Percentiles rank a stretch among this genome's conserved stretches.
These are phyloP conservation scores for Strigamia maritima DNA, from an alignment of 2,888 invertebrate genomes.

Conservation along the genomic window DNA sequence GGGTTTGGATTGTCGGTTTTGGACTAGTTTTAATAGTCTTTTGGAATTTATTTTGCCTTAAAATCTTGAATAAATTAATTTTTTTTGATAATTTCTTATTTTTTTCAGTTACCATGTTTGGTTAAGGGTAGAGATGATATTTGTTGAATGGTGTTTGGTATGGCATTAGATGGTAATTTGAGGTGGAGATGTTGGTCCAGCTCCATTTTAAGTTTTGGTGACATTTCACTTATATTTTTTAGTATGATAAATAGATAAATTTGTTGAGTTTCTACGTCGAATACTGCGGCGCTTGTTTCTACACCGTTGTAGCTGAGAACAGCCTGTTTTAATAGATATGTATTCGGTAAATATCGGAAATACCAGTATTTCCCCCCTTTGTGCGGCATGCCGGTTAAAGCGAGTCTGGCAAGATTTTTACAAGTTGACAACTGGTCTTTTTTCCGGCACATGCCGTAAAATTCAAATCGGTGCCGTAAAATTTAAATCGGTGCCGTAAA, in stretches of 20 bases:
- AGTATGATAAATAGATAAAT: not conserved
- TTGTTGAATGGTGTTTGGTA: conserved; percentile 47
- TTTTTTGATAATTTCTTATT: not conserved
- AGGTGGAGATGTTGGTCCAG: not conserved
- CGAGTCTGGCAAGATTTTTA: no score
- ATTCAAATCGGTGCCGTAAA: no score
- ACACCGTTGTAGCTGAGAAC: no score
- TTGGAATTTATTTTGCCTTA: not conserved
- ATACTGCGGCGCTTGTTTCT: not conserved
- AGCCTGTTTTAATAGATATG: no score
- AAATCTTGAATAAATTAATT: not conserved
- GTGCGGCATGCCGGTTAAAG: no score
- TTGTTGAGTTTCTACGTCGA: not conserved
- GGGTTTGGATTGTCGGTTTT: not conserved
- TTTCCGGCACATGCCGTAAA: no score
- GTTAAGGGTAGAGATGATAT: conserved; percentile 49
- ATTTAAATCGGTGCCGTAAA: no score
- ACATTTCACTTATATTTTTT: not conserved
- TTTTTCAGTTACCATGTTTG: conserved; percentile 47
- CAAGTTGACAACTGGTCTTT: no score
- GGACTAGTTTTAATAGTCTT: not conserved
- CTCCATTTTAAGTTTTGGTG: not conserved
- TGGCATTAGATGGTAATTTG: conserved; percentile 47
- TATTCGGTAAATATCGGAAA: no score
- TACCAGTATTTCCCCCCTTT: no score